phyloP scores from a whole-genome alignment of 1,140 invertebrate genomes.

The Delia radicum region DNA sequence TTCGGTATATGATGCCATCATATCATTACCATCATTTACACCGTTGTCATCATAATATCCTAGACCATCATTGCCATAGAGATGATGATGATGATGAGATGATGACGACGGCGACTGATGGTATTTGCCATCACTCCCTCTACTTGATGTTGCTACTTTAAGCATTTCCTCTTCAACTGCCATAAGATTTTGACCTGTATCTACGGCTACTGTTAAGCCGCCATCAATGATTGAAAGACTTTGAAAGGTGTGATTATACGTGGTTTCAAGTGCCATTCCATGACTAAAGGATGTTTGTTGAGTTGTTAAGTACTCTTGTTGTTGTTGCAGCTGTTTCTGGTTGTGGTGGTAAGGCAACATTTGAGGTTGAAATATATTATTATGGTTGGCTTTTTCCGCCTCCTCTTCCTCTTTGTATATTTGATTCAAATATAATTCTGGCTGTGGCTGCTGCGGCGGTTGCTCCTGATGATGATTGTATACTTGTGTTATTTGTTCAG shows the following conservation, averaged over 20 bases:
- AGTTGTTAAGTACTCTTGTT: constrained; percentile 27
- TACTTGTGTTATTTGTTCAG: neutral
- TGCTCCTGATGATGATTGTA: neutral
- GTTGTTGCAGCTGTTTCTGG: constrained; percentile 16
- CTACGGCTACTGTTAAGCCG: neutral
- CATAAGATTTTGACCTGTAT: neutral
- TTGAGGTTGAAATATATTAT: neutral
- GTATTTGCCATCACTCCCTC: constrained; percentile 31
- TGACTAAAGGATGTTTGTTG: constrained; percentile 19
- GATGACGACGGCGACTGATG: constrained; percentile 21
- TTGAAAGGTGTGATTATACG: constrained; percentile 48
- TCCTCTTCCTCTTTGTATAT: neutral
- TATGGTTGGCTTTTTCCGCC: neutral
- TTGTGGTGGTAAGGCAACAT: constrained; percentile 10
- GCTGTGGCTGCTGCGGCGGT: neutral
- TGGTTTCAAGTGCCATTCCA: constrained; percentile 39
- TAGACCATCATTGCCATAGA: neutral
- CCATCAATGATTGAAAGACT: constrained; percentile 37
- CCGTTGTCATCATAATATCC: neutral
- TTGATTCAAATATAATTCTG: neutral
- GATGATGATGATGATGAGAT: constrained; percentile 32
- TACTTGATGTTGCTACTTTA: neutral
- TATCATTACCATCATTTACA: constrained; percentile 29
- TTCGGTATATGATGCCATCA: neutral
- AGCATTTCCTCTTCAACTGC: neutral